A percentile compares a stretch with the other conserved stretches of the same genome.
Evolutionary conservation across 2,797 vertebrate genomes (phyloP).

Genomic region (Sitta carolinensis): DNA sequence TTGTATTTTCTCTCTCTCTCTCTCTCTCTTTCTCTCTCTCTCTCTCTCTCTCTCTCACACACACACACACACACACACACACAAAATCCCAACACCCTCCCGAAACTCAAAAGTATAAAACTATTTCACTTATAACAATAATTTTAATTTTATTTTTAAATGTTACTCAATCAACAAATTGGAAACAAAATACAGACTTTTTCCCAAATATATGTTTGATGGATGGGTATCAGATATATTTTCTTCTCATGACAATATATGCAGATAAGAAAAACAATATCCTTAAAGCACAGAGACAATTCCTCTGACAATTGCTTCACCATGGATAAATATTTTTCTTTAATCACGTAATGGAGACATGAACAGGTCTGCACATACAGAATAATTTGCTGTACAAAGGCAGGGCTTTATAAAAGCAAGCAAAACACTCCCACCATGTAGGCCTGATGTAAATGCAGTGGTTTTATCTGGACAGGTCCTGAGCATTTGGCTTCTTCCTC

Average conservation of each 20-base stretch:
- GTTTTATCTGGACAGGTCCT: not conserved
- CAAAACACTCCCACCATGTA: not conserved
- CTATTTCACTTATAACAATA: not conserved
- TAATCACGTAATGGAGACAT: not conserved
- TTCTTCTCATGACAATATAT: not conserved
- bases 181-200: not conserved
- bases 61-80: not conserved
- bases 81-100: not conserved
- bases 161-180: not conserved
- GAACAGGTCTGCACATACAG: not conserved
- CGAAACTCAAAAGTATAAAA: not conserved
- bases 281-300: not conserved
- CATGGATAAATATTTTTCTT: not conserved
- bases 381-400: not conserved
- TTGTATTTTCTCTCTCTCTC: not conserved
- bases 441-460: not conserved
- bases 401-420: not conserved
- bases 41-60: too few species aligned
- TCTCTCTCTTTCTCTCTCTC: too few species aligned
- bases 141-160: not conserved
- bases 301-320: not conserved
- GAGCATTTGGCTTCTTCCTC: not conserved
- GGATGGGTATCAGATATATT: not conserved
- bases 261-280: not conserved
- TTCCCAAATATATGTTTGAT: not conserved